Percentiles rank a stretch among this genome's conserved stretches.
These are phyloP conservation scores for Dendroctonus valens DNA, from an alignment of 1,140 invertebrate species.

Conservation along the genomic window DNA sequence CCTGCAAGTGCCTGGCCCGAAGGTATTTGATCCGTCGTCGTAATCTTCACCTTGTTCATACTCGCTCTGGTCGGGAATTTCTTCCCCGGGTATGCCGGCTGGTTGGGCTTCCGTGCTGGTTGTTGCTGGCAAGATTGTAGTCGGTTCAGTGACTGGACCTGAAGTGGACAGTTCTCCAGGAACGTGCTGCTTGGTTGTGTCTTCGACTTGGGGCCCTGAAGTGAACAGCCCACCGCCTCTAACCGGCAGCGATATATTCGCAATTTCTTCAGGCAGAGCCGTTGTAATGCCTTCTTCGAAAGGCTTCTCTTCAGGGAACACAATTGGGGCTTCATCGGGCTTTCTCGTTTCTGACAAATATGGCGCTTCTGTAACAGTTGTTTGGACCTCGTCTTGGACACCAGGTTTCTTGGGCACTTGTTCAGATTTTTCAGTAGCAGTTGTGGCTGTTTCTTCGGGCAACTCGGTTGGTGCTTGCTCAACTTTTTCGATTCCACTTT, in stretches of 20 bases:
- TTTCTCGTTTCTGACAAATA: slow-evolving; percentile 17
- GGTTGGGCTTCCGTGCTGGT: slow-evolving; percentile 37
- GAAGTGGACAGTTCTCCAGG: slow-evolving; percentile 43
- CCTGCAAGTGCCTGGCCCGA: slow-evolving; percentile 80
- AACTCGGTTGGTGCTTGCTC: not conserved
- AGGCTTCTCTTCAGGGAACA: slow-evolving; percentile 3
- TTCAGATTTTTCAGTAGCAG: not conserved
- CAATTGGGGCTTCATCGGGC: slow-evolving; percentile 28
- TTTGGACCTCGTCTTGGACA: slow-evolving; percentile 20
- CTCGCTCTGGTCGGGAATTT: slow-evolving; percentile 39
- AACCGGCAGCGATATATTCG: slow-evolving; percentile 19
- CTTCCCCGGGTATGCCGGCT: slow-evolving; percentile 34
- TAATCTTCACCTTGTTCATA: slow-evolving; percentile 59
- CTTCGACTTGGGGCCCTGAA: slow-evolving; percentile 33
- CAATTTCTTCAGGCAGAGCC: not conserved
- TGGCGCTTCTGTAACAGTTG: slow-evolving; percentile 24
- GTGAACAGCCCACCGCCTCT: slow-evolving; percentile 27
- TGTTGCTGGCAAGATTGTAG: slow-evolving; percentile 31
- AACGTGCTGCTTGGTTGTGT: slow-evolving; percentile 28
- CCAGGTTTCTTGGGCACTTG: not conserved
- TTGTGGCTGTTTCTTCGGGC: not conserved
- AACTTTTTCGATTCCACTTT: slow-evolving; percentile 12
- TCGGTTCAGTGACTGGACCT: slow-evolving; percentile 22
- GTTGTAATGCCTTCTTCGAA: slow-evolving; percentile 1
- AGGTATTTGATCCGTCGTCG: slow-evolving; percentile 69